Conservation (phyloP, 2,888 invertebrate species). For the Mellilla xanthometata region DNA sequence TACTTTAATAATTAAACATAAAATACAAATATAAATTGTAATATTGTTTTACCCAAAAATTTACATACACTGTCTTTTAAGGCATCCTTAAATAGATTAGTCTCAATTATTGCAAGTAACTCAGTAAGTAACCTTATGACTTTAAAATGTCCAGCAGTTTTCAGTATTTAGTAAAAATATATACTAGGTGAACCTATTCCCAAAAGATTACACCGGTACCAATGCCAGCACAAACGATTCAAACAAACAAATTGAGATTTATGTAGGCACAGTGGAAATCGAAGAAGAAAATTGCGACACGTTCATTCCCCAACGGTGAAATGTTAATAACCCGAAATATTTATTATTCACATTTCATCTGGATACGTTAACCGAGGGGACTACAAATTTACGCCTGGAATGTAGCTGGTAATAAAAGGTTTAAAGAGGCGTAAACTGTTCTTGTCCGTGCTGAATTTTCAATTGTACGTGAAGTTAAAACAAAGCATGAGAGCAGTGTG, state of each 20-base stretch:
- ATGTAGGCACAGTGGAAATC: slow-evolving; percentile 9
- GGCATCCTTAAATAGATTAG: too few species aligned
- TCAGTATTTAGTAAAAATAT: neutral
- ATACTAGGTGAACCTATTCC: neutral
- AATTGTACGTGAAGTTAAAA: slow-evolving; percentile 36
- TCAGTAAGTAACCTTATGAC: too few species aligned
- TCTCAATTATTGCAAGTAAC: too few species aligned
- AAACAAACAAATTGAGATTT: slow-evolving; percentile 7
- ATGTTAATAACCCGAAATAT: slow-evolving; percentile 14
- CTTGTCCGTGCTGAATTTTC: slow-evolving; percentile 35
- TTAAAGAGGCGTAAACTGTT: slow-evolving; percentile 17
- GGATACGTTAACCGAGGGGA: slow-evolving; percentile 6
- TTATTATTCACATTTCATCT: slow-evolving; percentile 16
- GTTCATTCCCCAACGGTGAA: slow-evolving; percentile 8
- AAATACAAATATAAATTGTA: too few species aligned
- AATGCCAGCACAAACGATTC: too few species aligned
- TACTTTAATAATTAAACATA: too few species aligned
- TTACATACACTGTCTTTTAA: too few species aligned
- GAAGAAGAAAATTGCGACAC: slow-evolving; percentile 16
- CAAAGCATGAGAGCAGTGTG: slow-evolving; percentile 35
- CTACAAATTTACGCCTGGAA: slow-evolving; percentile 6
- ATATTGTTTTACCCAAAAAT: too few species aligned
- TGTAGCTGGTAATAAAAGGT: slow-evolving; percentile 15
- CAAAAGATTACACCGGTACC: neutral
- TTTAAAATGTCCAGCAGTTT: neutral